These are phyloP conservation scores for Epsilonema sp. DNA, from an alignment of 2,888 invertebrate genomes.

Conservation along the genomic window DNA sequence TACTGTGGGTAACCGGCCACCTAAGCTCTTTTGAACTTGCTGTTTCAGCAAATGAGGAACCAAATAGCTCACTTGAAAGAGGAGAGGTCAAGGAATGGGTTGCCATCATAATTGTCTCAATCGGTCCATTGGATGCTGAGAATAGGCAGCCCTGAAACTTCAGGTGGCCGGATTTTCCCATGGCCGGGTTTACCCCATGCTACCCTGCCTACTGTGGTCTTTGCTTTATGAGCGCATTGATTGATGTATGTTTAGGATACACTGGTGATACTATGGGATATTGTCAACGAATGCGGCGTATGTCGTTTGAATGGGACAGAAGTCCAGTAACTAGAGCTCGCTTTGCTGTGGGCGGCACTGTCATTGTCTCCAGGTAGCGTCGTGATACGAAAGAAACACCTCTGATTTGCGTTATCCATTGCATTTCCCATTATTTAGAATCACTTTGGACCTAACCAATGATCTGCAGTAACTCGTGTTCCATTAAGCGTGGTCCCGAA, in stretches of 20 bases:
- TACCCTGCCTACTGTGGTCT: neutral
- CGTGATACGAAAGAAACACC: slow-evolving; percentile 41
- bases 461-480: too few relatives aligned
- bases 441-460: neutral
- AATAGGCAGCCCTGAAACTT: too few relatives aligned
- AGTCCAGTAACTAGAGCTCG: slow-evolving; percentile 54
- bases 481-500: too few relatives aligned
- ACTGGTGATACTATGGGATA: slow-evolving; percentile 80
- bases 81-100: too few relatives aligned
- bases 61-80: too few relatives aligned
- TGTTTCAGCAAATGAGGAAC: too few relatives aligned
- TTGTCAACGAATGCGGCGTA: slow-evolving; percentile 69
- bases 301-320: slow-evolving; percentile 71
- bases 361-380: slow-evolving; percentile 35
- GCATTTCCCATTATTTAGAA: slow-evolving; percentile 34
- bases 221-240: neutral
- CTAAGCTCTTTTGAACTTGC: too few relatives aligned
- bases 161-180: too few relatives aligned
- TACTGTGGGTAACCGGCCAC: too few relatives aligned
- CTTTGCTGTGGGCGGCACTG: slow-evolving; percentile 30
- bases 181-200: neutral
- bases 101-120: too few relatives aligned
- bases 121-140: too few relatives aligned
- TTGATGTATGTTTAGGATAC: slow-evolving; percentile 45
- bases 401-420: too few relatives aligned